Evolutionary conservation across 2,113 vertebrate species (phyloP).

Genomic region (Phalacrocorax carbo): DNA sequence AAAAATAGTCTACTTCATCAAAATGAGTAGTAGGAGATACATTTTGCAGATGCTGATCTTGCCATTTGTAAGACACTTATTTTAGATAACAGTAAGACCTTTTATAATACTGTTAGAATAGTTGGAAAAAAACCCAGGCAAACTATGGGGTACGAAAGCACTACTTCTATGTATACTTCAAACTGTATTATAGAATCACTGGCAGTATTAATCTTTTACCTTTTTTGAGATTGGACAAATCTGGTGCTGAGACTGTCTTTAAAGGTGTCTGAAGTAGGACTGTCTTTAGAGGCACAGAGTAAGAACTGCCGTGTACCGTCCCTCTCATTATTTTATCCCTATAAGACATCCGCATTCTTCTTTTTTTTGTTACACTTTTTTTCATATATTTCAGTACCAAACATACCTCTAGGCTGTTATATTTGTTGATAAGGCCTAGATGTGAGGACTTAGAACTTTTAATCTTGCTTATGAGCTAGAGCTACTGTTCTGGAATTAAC

Average conservation of each 20-base stretch:
- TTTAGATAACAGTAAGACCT: not conserved
- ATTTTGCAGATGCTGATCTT: not conserved
- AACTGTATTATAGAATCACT: not conserved
- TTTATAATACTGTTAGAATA: not conserved
- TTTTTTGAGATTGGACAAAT: not conserved
- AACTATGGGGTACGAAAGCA: not conserved
- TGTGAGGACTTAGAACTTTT: not conserved
- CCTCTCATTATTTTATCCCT: not conserved
- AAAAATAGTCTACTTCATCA: not conserved
- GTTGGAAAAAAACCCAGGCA: rapidly evolving
- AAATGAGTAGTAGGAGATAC: not conserved
- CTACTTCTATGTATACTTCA: not conserved
- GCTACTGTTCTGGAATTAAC: not conserved
- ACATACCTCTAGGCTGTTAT: not conserved
- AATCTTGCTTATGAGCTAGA: not conserved
- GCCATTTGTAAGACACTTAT: not conserved
- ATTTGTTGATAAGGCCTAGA: not conserved
- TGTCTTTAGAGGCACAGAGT: not conserved
- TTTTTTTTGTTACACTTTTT: not conserved
- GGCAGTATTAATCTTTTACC: not conserved
- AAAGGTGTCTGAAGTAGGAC: not conserved
- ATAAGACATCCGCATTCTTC: not conserved
- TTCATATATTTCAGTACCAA: not conserved
- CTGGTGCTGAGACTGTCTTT: not conserved
- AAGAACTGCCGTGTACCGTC: not conserved